Percentiles rank a stretch among this genome's conserved stretches.
phyloP scores from a whole-genome alignment of 2,113 vertebrate genomes.

The Aythya baeri region DNA sequence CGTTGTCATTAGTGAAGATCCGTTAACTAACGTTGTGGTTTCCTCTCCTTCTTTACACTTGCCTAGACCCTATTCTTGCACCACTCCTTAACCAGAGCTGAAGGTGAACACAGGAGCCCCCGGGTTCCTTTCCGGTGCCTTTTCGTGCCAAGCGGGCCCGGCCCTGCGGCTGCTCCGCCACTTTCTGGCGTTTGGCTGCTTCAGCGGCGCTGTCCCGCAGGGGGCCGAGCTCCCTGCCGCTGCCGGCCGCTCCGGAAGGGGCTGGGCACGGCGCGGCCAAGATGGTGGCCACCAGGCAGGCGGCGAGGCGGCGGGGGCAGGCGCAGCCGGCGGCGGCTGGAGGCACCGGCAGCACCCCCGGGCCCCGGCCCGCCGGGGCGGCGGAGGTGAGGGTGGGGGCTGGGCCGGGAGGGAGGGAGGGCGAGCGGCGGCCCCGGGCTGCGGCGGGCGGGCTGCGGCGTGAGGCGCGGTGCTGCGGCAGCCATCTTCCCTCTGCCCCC shows the following conservation, averaged over 20 bases:
- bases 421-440: neutral
- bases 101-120: too few species aligned
- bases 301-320: neutral
- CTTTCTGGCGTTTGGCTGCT: too few species aligned
- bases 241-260: neutral
- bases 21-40: too few species aligned
- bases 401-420: neutral
- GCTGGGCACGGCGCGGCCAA: neutral
- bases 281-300: neutral
- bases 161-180: too few species aligned
- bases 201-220: too few species aligned
- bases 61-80: too few species aligned
- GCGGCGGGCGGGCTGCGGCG: neutral
- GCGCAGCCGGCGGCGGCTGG: neutral
- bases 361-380: neutral
- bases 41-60: too few species aligned
- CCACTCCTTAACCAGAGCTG: too few species aligned
- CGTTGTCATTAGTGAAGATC: neutral
- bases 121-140: too few species aligned
- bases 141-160: too few species aligned
- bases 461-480: neutral
- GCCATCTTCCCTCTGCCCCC: neutral
- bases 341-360: neutral
- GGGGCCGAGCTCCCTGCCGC: too few species aligned
- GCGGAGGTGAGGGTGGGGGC: neutral